A percentile compares a stretch with the other conserved stretches of the same genome.
phyloP scores from a whole-genome alignment of 2,888 invertebrate genomes.

The Synergus umbraculus region DNA sequence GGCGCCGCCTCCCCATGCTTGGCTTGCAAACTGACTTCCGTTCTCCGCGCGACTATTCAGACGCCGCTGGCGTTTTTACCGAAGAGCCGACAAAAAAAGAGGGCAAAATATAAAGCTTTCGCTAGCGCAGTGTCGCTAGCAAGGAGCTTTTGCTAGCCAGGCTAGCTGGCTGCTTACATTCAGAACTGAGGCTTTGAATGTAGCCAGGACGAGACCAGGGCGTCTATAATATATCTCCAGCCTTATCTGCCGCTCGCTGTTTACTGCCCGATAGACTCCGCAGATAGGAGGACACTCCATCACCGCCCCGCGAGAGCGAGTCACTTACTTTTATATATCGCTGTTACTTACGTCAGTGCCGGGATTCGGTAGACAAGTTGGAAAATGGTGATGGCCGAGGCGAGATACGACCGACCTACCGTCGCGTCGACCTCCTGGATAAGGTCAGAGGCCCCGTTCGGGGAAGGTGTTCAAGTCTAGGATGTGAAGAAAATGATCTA shows the following conservation, averaged over 20 bases:
- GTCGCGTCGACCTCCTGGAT: constrained; percentile 4
- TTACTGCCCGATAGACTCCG: constrained; percentile 77
- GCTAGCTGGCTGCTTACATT: constrained; percentile 42
- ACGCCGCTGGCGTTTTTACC: constrained; percentile 69
- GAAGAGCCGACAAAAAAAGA: constrained; percentile 60
- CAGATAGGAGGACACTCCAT: constrained; percentile 73
- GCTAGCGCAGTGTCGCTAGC: constrained; percentile 51
- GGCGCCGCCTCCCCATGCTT: constrained; percentile 76
- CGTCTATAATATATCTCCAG: constrained; percentile 75
- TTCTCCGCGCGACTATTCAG: constrained; percentile 75
- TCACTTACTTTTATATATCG: constrained; percentile 74
- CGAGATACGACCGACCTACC: constrained; percentile 61
- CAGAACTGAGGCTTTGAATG: constrained; percentile 54
- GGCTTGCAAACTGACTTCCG: constrained; percentile 77
- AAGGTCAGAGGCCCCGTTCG: neutral
- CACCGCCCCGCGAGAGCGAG: constrained; percentile 70
- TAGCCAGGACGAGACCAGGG: constrained; percentile 65
- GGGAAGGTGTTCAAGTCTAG: neutral
- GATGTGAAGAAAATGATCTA: neutral
- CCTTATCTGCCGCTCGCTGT: constrained; percentile 77
- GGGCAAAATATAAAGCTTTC: constrained; percentile 57
- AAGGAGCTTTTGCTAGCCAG: constrained; percentile 43
- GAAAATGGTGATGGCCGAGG: constrained; percentile 69
- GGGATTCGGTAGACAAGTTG: constrained; percentile 72
- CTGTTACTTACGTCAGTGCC: constrained; percentile 71